Evolutionary conservation across 2,113 vertebrate species (phyloP), one percentile per base, ranked within the genome.

Genomic region (Mungos mungo): DNA sequence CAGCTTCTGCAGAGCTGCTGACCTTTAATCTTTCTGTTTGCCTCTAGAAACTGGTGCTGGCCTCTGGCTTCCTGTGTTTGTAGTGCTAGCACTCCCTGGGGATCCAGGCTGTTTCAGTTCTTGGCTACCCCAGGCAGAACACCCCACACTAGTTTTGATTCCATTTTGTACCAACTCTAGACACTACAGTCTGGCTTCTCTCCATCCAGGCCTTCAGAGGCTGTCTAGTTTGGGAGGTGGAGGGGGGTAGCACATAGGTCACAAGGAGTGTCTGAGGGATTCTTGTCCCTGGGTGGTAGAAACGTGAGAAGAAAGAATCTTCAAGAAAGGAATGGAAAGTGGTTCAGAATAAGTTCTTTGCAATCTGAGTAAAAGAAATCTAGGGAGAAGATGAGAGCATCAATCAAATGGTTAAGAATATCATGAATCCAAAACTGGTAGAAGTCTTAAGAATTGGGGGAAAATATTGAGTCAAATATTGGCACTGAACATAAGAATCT

Each of bases 51-150:
- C 52, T 23, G n/a, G 14, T 66, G 35, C 52, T 54, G 85, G 45
- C 50, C 68, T 47, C 91, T 68, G 69, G 47, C 29, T 95, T 94
- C 74, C 88, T 79, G 54, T 60, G 84, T 96, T 93, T 94, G 93
- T 66, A 45, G 57, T 4, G 0, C 71, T 68, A 68, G 93, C 47
- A 47, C 38, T 74, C 90, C 72, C 85, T 31, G 15, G 80, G 63
- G 93, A 87, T 33, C 72, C 12, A 12, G 71, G 50, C 18, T 68
- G 35, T 81, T 95, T 95, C 47, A 29, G 5, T 77, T 82, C 93
- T 92, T 77, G 88, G 81, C 86, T 63, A 81, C n/a, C 41, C 69
- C 74, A 54, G 63, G 41, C 76, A 66, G 25, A 92, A 81, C 33
- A 33, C 41, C 57, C 65, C 60, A 45, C 25, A 25, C 33, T 57